Evolutionary conservation across 2,888 invertebrate species (phyloP).

Genomic region (Dendrolimus pini): DNA sequence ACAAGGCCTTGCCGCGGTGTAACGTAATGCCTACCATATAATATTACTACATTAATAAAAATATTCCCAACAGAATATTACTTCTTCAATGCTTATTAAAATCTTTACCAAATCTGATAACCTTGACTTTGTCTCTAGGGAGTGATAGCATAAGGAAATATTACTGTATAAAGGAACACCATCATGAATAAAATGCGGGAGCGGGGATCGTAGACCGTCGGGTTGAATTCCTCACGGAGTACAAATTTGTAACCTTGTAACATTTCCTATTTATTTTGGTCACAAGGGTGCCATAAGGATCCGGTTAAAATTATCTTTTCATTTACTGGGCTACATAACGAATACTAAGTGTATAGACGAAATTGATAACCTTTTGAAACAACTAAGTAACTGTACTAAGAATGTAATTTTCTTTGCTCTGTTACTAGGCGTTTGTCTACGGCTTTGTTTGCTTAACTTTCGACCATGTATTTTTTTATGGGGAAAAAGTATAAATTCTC

Average conservation of each 20-base stretch:
- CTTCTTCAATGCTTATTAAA: no score
- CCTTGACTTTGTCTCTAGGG: conserved; percentile 1
- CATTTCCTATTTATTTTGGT: conserved; percentile 21
- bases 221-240: conserved; percentile 28
- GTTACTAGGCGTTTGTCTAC: no score
- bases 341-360: neutral
- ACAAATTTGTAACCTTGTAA: conserved; percentile 38
- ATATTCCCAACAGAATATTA: no score
- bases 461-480: no score
- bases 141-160: conserved; percentile 29
- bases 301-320: neutral
- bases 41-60: no score
- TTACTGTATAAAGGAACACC: conserved; percentile 24
- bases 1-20: no score
- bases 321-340: neutral
- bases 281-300: conserved; percentile 18
- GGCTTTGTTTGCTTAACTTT: no score
- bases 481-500: no score
- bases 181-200: conserved; percentile 26
- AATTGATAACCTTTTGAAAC: neutral
- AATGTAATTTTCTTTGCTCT: no score
- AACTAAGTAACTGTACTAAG: neutral
- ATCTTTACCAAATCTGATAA: no score
- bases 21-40: no score
- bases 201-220: conserved; percentile 25